Percentiles rank a stretch among this genome's conserved stretches.
phyloP scores from a whole-genome alignment of 2,888 invertebrate species.

The Xylophagus ater region DNA sequence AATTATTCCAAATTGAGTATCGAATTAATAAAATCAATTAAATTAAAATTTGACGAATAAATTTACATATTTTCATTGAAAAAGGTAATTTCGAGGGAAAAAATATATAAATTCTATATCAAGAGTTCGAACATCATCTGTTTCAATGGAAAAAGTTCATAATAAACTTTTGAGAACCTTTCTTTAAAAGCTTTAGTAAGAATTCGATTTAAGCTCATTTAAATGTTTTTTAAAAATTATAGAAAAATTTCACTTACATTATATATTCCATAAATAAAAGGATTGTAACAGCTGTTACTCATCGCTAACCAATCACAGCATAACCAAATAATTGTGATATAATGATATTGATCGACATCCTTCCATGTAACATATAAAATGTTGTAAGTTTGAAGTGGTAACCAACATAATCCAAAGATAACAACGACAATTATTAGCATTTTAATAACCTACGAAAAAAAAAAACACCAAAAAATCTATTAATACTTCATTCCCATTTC shows the following conservation, averaged over 20 bases:
- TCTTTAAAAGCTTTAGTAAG: no score
- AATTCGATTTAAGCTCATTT: no score
- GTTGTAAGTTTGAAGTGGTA: conserved; percentile 66
- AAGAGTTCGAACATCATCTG: no score
- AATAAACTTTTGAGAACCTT: no score
- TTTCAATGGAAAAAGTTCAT: no score
- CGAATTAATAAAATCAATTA: no score
- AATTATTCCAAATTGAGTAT: no score
- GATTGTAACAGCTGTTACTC: conserved; percentile 85
- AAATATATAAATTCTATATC: no score
- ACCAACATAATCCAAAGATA: conserved; percentile 73
- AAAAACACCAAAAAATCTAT: conserved; percentile 6
- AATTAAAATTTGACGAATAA: no score
- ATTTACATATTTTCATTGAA: no score
- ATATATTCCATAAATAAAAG: conserved; percentile 81
- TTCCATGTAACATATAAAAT: conserved; percentile 59
- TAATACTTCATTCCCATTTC: neutral
- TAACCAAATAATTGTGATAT: conserved; percentile 78
- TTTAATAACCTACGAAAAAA: conserved; percentile 63
- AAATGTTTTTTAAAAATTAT: no score
- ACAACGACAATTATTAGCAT: conserved; percentile 78
- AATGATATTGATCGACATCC: conserved; percentile 60
- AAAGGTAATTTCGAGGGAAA: no score
- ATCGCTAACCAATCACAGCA: conserved; percentile 79
- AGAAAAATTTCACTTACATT: conserved; percentile 66